Evolutionary conservation across 2,797 vertebrate species (phyloP).

Genomic region (Malurus splendens): DNA sequence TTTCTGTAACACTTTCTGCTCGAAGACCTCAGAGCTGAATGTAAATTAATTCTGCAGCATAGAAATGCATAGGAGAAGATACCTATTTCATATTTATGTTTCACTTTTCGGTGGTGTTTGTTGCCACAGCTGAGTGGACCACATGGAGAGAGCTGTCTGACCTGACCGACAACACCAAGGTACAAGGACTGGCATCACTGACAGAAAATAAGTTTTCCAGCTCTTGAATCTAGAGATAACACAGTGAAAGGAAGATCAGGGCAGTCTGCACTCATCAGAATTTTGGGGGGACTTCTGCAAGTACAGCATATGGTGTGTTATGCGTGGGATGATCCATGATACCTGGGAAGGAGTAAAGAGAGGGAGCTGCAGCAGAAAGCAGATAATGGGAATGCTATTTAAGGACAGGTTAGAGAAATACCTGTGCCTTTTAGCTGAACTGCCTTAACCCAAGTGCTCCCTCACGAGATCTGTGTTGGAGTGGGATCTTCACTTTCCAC

Average conservation of each 20-base stretch:
- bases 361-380: not conserved
- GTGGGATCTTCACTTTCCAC: not conserved
- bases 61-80: not conserved
- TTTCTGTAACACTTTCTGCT: not conserved
- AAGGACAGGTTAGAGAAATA: not conserved
- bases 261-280: not conserved
- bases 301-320: not conserved
- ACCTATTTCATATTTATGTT: not conserved
- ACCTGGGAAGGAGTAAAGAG: not conserved
- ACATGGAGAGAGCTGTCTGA: not conserved
- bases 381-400: not conserved
- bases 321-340: rapidly evolving
- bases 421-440: not conserved
- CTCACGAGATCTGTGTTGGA: not conserved
- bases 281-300: not conserved
- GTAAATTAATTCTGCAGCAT: not conserved
- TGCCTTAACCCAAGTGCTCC: not conserved
- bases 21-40: not conserved
- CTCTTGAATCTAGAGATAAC: not conserved
- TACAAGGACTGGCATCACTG: not conserved
- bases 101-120: not conserved
- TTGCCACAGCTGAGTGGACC: not conserved
- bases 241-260: not conserved
- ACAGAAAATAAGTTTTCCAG: not conserved
- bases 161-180: not conserved